Evolutionary conservation across 1,140 invertebrate species (phyloP), one percentile per base, ranked within the genome.

Genomic region (Arion vulgaris): DNA sequence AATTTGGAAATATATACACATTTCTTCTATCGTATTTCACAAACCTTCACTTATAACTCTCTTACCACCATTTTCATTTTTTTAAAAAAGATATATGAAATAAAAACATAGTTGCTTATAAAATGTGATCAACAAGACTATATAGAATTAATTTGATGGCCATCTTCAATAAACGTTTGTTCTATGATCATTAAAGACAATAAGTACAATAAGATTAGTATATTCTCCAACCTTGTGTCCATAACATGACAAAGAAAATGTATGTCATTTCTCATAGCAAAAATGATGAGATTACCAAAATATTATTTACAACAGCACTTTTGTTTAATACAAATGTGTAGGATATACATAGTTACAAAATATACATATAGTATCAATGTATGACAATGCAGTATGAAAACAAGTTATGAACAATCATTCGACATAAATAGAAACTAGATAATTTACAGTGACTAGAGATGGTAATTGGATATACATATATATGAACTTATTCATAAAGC

Each of bases 341-440:
- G n/a, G n/a, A 66, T 2, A 32, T 66, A 66, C n/a, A 32, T 5
- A 7, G 28, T 1, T 7, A 66, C n/a, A 28, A 66, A 66, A 66
- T 66, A 66, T 32, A 66, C n/a, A 66, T 28, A 66, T 32, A 19
- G 17, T 2, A 7, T 9, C 62, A 66, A 45, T 57, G 26, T 32
- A 66, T 66, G 62, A 66, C 28, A 57, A 23, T 32, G 62, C 62
- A 66, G 28, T 7, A 66, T 66, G n/a, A 66, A 66, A 57, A 66
- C 9, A 2, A 23, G 0, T 7, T 17, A 66, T 32, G 28, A 32
- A 66, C 62, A 66, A 32, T 32, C 28, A 0, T 34, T 23, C 28
- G 7, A 66, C 62, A 66, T 66, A 66, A 66, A 32, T 66, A 66
- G 26, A 45, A 28, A 15, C 28, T 66, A 13, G 4, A 66, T 66